Base-by-base conservation (phyloP, 1,140 invertebrate species). In the Meloidogyne exigua region DNA sequence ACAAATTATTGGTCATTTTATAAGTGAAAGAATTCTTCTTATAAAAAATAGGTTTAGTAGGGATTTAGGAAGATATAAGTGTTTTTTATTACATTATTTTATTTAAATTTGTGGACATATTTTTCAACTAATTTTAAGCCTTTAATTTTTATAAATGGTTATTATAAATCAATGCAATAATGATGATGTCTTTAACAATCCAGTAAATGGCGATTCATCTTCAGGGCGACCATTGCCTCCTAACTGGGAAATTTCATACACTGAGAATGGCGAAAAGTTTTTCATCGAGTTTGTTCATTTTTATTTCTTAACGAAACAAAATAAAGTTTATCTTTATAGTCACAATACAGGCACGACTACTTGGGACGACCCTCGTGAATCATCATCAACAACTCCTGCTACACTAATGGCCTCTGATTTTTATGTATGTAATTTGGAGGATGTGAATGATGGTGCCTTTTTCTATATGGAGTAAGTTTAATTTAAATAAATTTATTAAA, bases 381-480 rank as follows among this genome's bases (percentile, higher is more conserved):
- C 84, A 39, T 13, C n/a, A 39, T 32, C 70, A 21, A 44, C 63
- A 75, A 66, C 26, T 11, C 25, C 39, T 18, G 72, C 39, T 75
- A 49, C 25, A 28, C 15, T 57, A 21, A 26, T 49, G 23, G 89
- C 99, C 76, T 96, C 96, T 0, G 96, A 94, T 88, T 96, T 96
- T 21, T 99, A 96, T 96, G 96, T 98, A 88, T 92, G 94, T 89
- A 97, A 98, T 36, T 94, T 96, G 80, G 96, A 98, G 89, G 94
- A 95, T 57, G 15, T 18, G n/a, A 57, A 57, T 57, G 49, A 98
- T 89, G 96, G 96, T 18, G 96, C 94, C 63, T 57, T 57, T 57
- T 99, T 98, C 86, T 99, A 96, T 88, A 98, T 99, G 71, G 96
- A 99, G 90, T 91, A 85, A 89, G 90, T 90, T 66, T 77, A 28